Evolutionary conservation across 2,113 vertebrate species (phyloP).

Genomic region (Aramus guarauna): DNA sequence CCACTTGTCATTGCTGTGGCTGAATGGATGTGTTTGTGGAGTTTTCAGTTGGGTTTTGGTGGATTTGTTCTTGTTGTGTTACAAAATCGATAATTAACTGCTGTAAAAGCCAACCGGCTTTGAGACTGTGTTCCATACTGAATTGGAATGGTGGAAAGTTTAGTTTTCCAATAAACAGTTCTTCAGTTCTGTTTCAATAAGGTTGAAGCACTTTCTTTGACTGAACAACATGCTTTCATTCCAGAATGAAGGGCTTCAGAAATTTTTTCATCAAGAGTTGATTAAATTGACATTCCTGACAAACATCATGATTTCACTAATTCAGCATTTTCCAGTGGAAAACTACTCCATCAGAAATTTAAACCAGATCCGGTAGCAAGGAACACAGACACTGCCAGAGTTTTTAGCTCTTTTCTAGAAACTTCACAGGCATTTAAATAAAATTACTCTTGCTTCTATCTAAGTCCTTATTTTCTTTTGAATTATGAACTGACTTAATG

Average conservation of each 20-base stretch:
- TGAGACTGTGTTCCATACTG: background rate
- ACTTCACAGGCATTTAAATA: background rate
- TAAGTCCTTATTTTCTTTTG: background rate
- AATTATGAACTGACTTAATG: background rate
- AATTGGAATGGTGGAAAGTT: background rate
- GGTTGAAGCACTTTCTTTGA: background rate
- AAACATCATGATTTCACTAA: background rate
- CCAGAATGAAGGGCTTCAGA: background rate
- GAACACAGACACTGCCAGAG: background rate
- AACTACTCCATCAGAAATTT: background rate
- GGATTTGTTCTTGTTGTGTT: background rate
- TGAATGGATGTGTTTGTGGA: background rate
- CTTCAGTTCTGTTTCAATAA: background rate
- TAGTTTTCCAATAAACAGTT: background rate
- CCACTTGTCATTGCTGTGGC: background rate
- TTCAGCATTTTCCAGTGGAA: constrained; percentile 16
- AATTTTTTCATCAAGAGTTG: background rate
- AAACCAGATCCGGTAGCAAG: background rate
- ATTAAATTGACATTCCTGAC: background rate
- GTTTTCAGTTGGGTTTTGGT: background rate
- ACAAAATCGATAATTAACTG: background rate
- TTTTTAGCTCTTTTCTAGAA: background rate
- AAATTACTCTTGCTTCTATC: background rate
- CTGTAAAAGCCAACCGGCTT: background rate
- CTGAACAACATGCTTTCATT: background rate